phyloP scores from a whole-genome alignment of 2,888 invertebrate genomes.

The Gnatocerus cornutus region DNA sequence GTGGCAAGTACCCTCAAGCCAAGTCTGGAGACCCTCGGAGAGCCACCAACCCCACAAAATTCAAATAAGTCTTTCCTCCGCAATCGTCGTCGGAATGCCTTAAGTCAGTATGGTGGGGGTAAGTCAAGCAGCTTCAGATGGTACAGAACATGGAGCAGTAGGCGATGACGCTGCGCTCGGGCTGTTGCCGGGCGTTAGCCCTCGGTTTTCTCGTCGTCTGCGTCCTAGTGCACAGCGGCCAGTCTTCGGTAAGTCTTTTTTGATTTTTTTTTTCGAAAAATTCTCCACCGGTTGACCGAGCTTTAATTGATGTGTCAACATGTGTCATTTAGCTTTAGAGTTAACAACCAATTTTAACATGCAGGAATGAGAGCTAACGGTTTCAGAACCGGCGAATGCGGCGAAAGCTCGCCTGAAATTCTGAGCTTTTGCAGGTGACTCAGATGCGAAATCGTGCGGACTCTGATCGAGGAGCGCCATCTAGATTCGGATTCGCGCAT shows the following conservation, averaged over 20 bases:
- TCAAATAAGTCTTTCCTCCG: constrained; percentile 50
- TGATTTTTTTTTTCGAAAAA: constrained; percentile 20
- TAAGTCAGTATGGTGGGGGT: constrained; percentile 62
- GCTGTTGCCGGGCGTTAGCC: constrained; percentile 69
- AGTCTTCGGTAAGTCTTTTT: constrained; percentile 61
- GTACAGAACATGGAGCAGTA: constrained; percentile 68
- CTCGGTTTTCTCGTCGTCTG: constrained; percentile 62
- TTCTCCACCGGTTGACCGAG: neutral
- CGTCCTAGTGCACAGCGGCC: constrained; percentile 60
- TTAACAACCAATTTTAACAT: constrained; percentile 25
- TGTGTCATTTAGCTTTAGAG: constrained; percentile 20
- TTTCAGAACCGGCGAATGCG: constrained; percentile 3
- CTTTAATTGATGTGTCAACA: constrained; percentile 39
- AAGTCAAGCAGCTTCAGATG: constrained; percentile 60
- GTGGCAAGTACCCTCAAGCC: neutral
- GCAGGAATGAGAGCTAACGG: constrained; percentile 21
- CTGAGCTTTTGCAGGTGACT: constrained; percentile 18
- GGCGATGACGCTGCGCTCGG: constrained; percentile 71
- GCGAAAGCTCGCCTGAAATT: constrained; percentile 18
- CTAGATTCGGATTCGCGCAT: neutral
- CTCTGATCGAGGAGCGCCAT: constrained; percentile 14
- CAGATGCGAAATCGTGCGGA: neutral
- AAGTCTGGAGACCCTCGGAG: neutral
- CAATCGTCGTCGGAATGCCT: constrained; percentile 55
- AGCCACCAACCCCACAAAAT: neutral